Conservation (phyloP, 2,797 vertebrate genomes). For the Odontamblyopus lacepedii region DNA sequence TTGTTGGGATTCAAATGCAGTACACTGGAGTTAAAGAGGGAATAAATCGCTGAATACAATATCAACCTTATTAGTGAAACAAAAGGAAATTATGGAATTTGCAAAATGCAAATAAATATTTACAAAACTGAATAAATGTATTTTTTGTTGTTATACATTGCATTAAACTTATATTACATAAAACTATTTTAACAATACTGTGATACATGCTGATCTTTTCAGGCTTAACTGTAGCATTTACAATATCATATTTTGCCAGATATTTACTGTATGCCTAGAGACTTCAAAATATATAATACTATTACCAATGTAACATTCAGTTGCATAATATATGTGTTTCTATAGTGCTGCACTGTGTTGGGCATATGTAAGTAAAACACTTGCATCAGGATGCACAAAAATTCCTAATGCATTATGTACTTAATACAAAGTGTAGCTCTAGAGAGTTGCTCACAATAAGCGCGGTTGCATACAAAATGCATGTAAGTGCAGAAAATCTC, state of each 20-base stretch:
- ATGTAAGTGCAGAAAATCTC: constrained; percentile 24
- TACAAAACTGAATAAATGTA: no score
- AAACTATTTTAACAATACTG: no score
- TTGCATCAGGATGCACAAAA: constrained; percentile 3
- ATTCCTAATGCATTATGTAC: constrained; percentile 7
- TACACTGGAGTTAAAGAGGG: neutral
- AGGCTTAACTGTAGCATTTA: neutral
- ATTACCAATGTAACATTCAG: neutral
- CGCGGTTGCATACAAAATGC: constrained; percentile 7
- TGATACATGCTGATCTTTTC: no score
- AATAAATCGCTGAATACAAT: neutral
- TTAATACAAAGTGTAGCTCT: constrained; percentile 11
- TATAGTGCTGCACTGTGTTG: neutral
- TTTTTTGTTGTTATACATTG: no score
- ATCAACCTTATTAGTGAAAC: no score
- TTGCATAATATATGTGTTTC: neutral
- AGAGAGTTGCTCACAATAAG: constrained; percentile 15
- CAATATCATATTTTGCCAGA: neutral
- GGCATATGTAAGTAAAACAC: neutral
- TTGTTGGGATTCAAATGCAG: neutral
- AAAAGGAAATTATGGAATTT: neutral
- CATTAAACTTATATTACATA: no score
- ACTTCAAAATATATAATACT: neutral
- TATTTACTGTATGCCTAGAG: neutral
- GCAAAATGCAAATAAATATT: neutral